These are phyloP conservation scores for Plodia interpunctella DNA, from an alignment of 1,140 invertebrate species.

Conservation along the genomic window DNA sequence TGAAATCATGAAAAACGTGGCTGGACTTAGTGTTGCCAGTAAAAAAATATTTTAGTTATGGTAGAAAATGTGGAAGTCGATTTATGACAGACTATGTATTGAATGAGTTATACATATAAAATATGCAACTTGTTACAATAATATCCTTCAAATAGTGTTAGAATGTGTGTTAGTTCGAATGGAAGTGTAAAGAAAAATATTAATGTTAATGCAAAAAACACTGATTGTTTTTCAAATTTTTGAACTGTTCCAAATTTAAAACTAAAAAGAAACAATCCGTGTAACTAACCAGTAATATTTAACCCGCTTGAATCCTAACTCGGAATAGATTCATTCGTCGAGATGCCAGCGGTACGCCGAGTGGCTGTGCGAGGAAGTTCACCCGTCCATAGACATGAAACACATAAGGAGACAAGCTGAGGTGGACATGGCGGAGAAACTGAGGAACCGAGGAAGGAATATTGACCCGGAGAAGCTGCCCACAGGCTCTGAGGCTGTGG, in stretches of 20 bases:
- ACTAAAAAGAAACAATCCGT: conserved; percentile 37
- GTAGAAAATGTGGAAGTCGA: conserved; percentile 14
- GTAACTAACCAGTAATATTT: conserved; percentile 40
- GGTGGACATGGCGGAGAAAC: conserved; percentile 45
- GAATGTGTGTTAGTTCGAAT: conserved; percentile 2
- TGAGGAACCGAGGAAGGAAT: conserved; percentile 35
- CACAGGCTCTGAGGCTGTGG: conserved; percentile 87
- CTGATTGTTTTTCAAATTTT: background rate
- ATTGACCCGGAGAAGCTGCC: conserved; percentile 37
- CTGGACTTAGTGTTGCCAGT: conserved; percentile 41
- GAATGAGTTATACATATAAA: conserved; percentile 1
- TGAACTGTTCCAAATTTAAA: background rate
- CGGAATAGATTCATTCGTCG: conserved; percentile 90
- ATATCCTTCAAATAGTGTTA: background rate
- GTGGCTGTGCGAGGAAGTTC: conserved; percentile 90
- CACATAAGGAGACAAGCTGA: conserved; percentile 65
- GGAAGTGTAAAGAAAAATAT: background rate
- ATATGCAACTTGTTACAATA: too few relatives aligned
- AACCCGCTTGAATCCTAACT: conserved; percentile 56
- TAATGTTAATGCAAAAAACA: background rate
- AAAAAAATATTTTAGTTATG: conserved; percentile 16
- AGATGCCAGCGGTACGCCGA: conserved; percentile 92
- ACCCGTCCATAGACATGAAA: conserved; percentile 86
- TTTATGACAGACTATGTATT: conserved; percentile 2
- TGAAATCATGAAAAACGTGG: conserved; percentile 28